Evolutionary conservation across 2,888 invertebrate species (phyloP).

Genomic region (Hypsopygia costalis): DNA sequence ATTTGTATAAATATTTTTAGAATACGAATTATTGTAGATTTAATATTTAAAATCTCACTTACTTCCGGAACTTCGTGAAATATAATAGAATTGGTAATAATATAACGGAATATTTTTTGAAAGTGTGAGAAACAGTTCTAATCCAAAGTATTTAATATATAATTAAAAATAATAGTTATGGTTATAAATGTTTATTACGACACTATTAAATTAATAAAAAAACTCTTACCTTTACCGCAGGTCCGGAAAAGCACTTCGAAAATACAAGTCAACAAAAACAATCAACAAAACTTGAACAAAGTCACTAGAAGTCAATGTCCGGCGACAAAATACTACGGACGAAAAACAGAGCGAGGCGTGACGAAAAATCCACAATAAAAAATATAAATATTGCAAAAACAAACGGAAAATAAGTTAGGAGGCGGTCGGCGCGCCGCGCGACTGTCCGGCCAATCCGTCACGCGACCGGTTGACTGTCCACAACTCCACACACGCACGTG

Average conservation of each 20-base stretch:
- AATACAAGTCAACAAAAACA: conserved; percentile 53
- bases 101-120: conserved; percentile 1
- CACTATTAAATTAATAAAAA: conserved; percentile 9
- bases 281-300: conserved; percentile 66
- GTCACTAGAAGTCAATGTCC: conserved; percentile 64
- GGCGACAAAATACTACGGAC: conserved; percentile 37
- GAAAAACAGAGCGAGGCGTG: conserved; percentile 33
- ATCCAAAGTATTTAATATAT: neutral
- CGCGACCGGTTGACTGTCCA: conserved; percentile 37
- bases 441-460: conserved; percentile 51
- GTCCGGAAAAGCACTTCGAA: conserved; percentile 29
- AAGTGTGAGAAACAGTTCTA: conserved; percentile 11
- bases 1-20: neutral
- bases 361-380: conserved; percentile 46
- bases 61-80: conserved; percentile 14
- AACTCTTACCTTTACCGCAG: conserved; percentile 50
- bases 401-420: conserved; percentile 25
- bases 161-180: too few relatives aligned
- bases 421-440: conserved; percentile 30
- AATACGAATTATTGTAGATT: neutral
- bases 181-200: conserved; percentile 8
- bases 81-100: neutral
- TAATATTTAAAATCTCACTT: neutral
- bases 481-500: conserved; percentile 71
- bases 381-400: conserved; percentile 12